Percentiles rank a stretch among this genome's conserved stretches.
Conservation (phyloP, 2,113 vertebrate species). For the Tyrannus savana region DNA sequence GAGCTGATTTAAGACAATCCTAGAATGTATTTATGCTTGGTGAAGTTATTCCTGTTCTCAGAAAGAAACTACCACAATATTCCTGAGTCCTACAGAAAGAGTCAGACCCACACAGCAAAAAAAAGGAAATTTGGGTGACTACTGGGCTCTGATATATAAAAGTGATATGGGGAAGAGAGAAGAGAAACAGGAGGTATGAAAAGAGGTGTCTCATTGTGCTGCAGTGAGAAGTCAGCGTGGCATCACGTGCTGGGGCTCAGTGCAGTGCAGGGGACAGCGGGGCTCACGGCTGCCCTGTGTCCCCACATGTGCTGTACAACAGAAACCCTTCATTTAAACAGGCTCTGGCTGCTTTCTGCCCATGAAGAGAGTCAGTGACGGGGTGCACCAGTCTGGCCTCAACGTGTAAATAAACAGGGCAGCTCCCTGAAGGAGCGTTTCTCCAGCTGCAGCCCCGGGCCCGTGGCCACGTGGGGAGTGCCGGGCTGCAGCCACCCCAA, state of each 20-base stretch:
- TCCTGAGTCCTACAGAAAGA: background rate
- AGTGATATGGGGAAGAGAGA: background rate
- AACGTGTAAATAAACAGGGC: slow-evolving; percentile 47
- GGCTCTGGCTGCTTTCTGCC: background rate
- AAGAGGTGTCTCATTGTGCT: background rate
- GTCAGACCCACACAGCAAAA: background rate
- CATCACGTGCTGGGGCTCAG: fast-evolving
- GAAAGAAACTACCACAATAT: background rate
- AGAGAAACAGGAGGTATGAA: background rate
- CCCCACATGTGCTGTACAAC: background rate
- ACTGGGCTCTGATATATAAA: background rate
- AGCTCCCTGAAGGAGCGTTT: background rate
- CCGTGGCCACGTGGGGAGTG: background rate
- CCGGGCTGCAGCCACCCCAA: background rate
- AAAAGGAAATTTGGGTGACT: background rate
- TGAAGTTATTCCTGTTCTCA: background rate
- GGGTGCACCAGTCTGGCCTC: background rate
- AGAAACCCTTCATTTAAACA: background rate
- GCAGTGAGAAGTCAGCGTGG: background rate
- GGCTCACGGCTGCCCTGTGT: background rate
- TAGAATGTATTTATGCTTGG: background rate
- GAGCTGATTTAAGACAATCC: background rate
- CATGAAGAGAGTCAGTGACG: slow-evolving; percentile 30
- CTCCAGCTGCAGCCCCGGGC: background rate
- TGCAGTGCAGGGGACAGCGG: background rate